Percentiles rank a stretch among this genome's conserved stretches.
Conservation (phyloP, 1,140 invertebrate species). For the Diorhabda carinulata region DNA sequence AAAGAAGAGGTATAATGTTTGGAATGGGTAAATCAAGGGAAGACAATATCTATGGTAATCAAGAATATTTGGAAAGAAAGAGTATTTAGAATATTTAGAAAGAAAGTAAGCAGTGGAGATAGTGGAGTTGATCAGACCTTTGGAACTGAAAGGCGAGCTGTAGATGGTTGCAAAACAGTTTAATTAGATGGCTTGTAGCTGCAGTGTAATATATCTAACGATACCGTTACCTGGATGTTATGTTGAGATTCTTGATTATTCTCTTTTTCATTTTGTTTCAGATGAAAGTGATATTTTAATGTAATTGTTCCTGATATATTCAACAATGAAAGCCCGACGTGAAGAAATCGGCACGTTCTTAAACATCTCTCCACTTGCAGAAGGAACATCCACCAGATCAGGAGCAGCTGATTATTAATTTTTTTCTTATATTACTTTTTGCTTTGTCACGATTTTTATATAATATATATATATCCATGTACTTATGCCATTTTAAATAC, state of each 20-base stretch:
- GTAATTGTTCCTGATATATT: background rate
- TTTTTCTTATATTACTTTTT: constrained; percentile 16
- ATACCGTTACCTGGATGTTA: background rate
- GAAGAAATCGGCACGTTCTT: background rate
- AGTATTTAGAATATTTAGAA: too few relatives aligned
- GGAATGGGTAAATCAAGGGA: too few relatives aligned
- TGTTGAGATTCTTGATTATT: constrained; percentile 5
- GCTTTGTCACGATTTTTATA: constrained; percentile 12
- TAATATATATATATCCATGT: constrained; percentile 12
- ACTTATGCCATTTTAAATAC: constrained; percentile 12
- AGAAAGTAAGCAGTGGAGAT: too few relatives aligned
- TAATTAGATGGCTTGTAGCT: too few relatives aligned
- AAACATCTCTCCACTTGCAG: constrained; percentile 5
- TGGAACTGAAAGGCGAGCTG: too few relatives aligned
- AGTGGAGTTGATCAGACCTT: too few relatives aligned
- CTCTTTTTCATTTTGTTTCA: background rate
- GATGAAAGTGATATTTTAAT: constrained; percentile 6
- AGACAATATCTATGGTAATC: too few relatives aligned
- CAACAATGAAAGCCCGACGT: background rate
- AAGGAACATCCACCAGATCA: constrained; percentile 1
- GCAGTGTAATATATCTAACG: too few relatives aligned
- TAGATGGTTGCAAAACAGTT: too few relatives aligned
- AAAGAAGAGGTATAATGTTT: too few relatives aligned
- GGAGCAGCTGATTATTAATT: constrained; percentile 18
- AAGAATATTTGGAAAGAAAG: too few relatives aligned